Conservation (phyloP, 2,113 vertebrate species). For the Microcebus jonahi region DNA sequence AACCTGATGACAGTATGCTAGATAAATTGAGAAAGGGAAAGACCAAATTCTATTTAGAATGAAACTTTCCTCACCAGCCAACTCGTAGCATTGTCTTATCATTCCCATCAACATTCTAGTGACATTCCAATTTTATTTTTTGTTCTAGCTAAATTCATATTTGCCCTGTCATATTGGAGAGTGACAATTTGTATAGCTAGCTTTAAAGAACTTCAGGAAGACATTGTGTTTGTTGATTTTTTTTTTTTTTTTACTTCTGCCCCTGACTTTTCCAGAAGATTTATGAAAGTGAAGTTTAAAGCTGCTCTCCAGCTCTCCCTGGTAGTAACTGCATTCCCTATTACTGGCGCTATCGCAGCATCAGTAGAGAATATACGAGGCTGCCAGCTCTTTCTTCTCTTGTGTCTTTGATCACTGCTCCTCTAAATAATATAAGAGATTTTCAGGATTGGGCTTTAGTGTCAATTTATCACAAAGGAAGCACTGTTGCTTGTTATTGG, state of each 20-base stretch:
- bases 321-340: conserved; percentile 65
- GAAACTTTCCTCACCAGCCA: background rate
- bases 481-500: conserved; percentile 64
- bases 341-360: conserved; percentile 70
- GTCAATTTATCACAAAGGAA: conserved; percentile 80
- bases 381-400: conserved; percentile 73
- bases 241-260: conserved; percentile 26
- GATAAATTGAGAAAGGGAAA: background rate
- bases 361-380: conserved; percentile 70
- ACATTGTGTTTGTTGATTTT: background rate
- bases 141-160: conserved; percentile 1
- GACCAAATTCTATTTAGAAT: background rate
- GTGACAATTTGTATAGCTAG: background rate
- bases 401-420: conserved; percentile 79
- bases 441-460: conserved; percentile 75
- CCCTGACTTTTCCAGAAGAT: conserved; percentile 67
- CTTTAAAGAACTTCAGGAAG: conserved; percentile 40
- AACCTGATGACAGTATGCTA: background rate
- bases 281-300: conserved; percentile 77
- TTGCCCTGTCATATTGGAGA: background rate
- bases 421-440: conserved; percentile 82
- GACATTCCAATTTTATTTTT: background rate
- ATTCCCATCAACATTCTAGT: background rate
- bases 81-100: background rate
- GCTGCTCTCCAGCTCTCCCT: conserved; percentile 59